Conservation (phyloP, 2,888 invertebrate genomes). For the Lepas anatifera region DNA sequence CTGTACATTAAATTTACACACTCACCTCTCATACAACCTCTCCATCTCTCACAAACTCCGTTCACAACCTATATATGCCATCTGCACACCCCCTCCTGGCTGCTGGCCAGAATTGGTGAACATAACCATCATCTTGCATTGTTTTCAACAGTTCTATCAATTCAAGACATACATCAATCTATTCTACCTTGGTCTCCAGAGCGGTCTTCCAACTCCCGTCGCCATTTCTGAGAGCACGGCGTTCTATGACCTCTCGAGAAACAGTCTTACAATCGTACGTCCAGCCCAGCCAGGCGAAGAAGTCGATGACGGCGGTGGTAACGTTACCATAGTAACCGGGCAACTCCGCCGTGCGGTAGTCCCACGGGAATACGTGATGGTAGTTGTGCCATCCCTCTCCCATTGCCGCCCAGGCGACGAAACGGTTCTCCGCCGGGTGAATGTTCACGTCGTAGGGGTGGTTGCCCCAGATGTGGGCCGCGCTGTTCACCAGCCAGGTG, state of each 20-base stretch:
- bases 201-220: conserved; percentile 50
- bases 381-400: conserved; percentile 93
- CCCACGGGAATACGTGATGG: conserved; percentile 87
- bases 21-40: too few species aligned
- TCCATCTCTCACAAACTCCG: too few species aligned
- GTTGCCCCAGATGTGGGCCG: conserved; percentile 86
- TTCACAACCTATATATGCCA: too few species aligned
- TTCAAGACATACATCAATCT: too few species aligned
- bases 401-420: conserved; percentile 42
- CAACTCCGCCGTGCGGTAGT: conserved; percentile 81
- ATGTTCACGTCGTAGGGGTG: conserved; percentile 66
- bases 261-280: conserved; percentile 78
- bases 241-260: conserved; percentile 49
- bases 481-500: conserved; percentile 89
- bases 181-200: too few species aligned
- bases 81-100: too few species aligned
- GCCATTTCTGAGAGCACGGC: conserved; percentile 57
- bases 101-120: too few species aligned
- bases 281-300: conserved; percentile 70
- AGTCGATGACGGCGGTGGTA: conserved; percentile 63
- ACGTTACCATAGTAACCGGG: conserved; percentile 53
- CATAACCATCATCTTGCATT: too few species aligned
- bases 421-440: conserved; percentile 28
- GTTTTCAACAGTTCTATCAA: too few species aligned
- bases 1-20: too few species aligned